phyloP scores from a whole-genome alignment of 2,113 vertebrate species.

The Macrotus californicus region DNA sequence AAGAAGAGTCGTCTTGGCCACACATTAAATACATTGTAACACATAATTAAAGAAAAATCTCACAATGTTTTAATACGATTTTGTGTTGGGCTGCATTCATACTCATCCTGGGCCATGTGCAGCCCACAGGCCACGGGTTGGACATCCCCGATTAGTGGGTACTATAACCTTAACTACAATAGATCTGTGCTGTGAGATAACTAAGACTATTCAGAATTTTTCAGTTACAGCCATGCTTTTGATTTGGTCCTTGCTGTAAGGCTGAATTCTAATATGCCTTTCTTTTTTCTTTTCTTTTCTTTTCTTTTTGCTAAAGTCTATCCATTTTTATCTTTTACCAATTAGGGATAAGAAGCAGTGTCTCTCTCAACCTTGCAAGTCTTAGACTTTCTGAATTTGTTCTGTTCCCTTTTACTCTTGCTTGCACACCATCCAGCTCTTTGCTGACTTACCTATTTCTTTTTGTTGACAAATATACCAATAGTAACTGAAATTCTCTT shows the following conservation, averaged over 20 bases:
- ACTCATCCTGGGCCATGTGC: too few species aligned
- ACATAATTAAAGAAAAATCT: too few species aligned
- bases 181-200: neutral
- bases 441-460: neutral
- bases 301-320: neutral
- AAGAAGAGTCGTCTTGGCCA: too few species aligned
- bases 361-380: neutral
- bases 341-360: neutral
- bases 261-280: neutral
- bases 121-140: too few species aligned
- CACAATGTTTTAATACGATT: too few species aligned
- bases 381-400: neutral
- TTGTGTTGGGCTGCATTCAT: too few species aligned
- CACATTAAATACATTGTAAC: too few species aligned
- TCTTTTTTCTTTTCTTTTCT: fast-evolving
- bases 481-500: neutral
- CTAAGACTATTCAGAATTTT: neutral
- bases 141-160: neutral
- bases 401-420: neutral
- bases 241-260: neutral
- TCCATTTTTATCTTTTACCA: neutral
- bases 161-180: neutral
- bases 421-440: neutral
- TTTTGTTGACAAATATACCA: neutral
- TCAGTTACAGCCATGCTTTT: neutral